A percentile compares a stretch with the other conserved stretches of the same genome.
Conservation (phyloP, 2,888 invertebrate genomes). For the Heteromurus nitidus region DNA sequence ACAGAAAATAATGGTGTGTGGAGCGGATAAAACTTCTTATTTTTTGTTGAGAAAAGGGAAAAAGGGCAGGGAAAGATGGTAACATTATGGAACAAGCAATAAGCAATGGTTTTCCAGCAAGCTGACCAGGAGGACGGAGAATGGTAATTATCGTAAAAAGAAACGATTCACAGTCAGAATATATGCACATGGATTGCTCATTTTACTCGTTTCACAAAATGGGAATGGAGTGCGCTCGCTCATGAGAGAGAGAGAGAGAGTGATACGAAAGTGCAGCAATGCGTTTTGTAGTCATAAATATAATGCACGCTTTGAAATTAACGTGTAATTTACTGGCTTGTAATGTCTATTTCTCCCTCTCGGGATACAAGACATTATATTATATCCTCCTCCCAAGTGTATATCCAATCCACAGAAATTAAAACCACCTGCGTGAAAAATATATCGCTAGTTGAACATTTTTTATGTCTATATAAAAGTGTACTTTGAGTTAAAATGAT, state of each 20-base stretch:
- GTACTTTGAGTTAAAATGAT: too few species aligned
- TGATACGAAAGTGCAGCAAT: background rate
- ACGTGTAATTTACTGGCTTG: conserved; percentile 22
- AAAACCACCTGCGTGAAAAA: conserved; percentile 9
- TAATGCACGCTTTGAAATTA: conserved; percentile 19
- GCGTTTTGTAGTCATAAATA: conserved; percentile 24
- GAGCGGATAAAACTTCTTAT: background rate
- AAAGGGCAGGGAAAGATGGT: conserved; percentile 15
- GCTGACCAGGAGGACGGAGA: conserved; percentile 53
- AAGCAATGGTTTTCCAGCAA: conserved; percentile 26
- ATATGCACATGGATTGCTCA: conserved; percentile 32
- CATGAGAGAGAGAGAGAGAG: background rate
- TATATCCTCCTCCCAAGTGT: background rate
- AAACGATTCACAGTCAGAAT: conserved; percentile 57
- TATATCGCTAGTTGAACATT: conserved; percentile 9
- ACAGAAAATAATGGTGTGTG: conserved; percentile 9
- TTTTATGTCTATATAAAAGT: conserved; percentile 39
- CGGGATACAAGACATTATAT: too few species aligned
- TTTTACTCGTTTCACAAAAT: conserved; percentile 30
- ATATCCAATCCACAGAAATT: background rate
- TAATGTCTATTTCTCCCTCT: background rate
- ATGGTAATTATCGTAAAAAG: conserved; percentile 59
- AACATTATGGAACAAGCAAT: conserved; percentile 27
- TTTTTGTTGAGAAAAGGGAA: conserved; percentile 19
- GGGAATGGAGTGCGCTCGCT: conserved; percentile 2